Base-by-base conservation (phyloP, 2,113 vertebrate genomes). In the Otolemur garnettii region DNA sequence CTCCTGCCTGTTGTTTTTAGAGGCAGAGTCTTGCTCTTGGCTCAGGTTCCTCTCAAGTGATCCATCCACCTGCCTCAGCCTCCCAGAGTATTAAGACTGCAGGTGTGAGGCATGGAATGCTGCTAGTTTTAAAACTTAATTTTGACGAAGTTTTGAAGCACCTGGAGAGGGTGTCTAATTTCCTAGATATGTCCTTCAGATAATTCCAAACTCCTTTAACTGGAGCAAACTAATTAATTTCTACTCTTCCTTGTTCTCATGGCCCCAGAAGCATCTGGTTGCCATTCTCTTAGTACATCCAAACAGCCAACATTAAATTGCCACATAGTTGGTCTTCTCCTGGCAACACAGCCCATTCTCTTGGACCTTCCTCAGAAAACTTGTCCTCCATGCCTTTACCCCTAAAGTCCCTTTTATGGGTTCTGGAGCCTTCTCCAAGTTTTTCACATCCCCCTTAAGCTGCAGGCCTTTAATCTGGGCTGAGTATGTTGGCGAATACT, bases 351-450 rank as follows among this genome's bases (percentile, higher is more conserved):
- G 53, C 50, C 6, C 0, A 3, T 71, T 74, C 35, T 71, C 87
- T 81, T 68, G 26, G 38, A 50, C 9, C 24, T 87, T 77, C 59
- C 60, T 77, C 80, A 85, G 60, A 84, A 90, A 87, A 59, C 26
- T 33, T n/a, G 57, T 84, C 30, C 57, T 38, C 71, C 4, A 22
- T n/a, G 35, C 0, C 50, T 91, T 86, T 80, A 30, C 55, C 38
- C 28, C 33, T 22, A 55, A 72, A 62, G 95, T 42, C n/a, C 19
- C 30, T 90, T 84, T 72, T 66, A 53, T 45, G 90, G 14, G 42
- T 5, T 57, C 87, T 87, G 72, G 75, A 64, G 42, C 38, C 66
- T 88, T 79, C 77, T 77, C 62, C 35, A 79, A 68, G 35, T n/a
- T 42, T 82, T 75, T 66, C 38, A 24, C 80, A 30, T 60, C 12